These are phyloP conservation scores for Podiceps cristatus DNA, from an alignment of 2,113 vertebrate genomes.

Conservation along the genomic window DNA sequence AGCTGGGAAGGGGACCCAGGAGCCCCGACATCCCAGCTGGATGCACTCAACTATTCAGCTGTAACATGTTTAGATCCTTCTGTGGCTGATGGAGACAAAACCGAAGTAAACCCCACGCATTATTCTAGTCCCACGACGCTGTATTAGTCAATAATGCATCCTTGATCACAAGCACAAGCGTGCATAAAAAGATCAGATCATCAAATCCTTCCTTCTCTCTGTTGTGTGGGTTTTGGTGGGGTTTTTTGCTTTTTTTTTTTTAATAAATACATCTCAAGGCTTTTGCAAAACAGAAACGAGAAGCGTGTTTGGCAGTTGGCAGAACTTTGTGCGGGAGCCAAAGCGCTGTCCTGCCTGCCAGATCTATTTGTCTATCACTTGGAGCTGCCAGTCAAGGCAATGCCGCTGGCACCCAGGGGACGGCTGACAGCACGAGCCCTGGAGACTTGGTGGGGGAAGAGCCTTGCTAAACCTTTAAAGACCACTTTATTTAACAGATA, in stretches of 20 bases:
- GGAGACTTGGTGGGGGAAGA: background rate
- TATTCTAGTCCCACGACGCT: background rate
- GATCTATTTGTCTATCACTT: background rate
- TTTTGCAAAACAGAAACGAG: background rate
- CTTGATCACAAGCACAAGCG: background rate
- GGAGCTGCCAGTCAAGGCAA: background rate
- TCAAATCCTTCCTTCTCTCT: background rate
- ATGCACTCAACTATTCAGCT: background rate
- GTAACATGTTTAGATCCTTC: background rate
- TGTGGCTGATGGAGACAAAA: background rate
- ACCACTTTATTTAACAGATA: background rate
- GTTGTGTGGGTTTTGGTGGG: background rate
- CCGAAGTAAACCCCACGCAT: background rate
- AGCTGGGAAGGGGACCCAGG: background rate
- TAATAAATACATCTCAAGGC: background rate
- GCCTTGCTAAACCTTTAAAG: conserved; percentile 56
- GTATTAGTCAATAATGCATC: background rate
- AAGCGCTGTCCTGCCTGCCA: background rate
- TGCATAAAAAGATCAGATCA: background rate
- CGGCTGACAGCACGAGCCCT: background rate
- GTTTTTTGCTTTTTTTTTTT: background rate
- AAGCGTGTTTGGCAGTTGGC: background rate
- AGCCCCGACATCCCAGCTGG: background rate
- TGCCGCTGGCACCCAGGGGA: background rate
- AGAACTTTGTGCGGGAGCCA: background rate